A percentile compares a stretch with the other conserved stretches of the same genome.
phyloP scores from a whole-genome alignment of 2,113 vertebrate genomes.

The Ginglymostoma cirratum region DNA sequence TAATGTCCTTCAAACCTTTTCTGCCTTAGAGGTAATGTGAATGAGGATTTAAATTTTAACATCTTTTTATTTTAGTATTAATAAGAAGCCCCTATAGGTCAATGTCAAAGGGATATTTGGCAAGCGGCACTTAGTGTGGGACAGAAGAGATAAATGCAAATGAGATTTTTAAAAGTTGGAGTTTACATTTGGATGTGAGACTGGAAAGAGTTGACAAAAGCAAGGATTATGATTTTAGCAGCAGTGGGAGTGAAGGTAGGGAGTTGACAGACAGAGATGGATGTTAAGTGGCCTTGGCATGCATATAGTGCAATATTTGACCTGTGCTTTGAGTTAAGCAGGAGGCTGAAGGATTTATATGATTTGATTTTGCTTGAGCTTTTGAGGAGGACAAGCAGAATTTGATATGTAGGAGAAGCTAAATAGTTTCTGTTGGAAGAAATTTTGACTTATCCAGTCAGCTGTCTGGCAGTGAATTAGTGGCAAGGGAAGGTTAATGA shows the following conservation, averaged over 20 bases:
- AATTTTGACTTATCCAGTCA: not conserved
- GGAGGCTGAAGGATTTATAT: not conserved
- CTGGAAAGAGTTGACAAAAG: not conserved
- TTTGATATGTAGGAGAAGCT: not conserved
- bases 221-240: not conserved
- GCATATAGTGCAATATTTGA: not conserved
- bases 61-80: no score
- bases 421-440: not conserved
- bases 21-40: no score
- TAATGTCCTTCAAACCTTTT: no score
- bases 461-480: not conserved
- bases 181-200: not conserved
- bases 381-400: not conserved
- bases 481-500: not conserved
- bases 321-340: not conserved
- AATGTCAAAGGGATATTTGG: not conserved
- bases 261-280: not conserved
- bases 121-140: not conserved
- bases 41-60: not conserved
- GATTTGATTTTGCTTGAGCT: not conserved
- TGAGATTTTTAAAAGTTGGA: not conserved
- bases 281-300: not conserved
- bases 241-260: not conserved
- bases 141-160: not conserved
- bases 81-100: not conserved